These are phyloP conservation scores for Phyllopteryx taeniolatus DNA, from an alignment of 2,113 vertebrate genomes.

Conservation along the genomic window DNA sequence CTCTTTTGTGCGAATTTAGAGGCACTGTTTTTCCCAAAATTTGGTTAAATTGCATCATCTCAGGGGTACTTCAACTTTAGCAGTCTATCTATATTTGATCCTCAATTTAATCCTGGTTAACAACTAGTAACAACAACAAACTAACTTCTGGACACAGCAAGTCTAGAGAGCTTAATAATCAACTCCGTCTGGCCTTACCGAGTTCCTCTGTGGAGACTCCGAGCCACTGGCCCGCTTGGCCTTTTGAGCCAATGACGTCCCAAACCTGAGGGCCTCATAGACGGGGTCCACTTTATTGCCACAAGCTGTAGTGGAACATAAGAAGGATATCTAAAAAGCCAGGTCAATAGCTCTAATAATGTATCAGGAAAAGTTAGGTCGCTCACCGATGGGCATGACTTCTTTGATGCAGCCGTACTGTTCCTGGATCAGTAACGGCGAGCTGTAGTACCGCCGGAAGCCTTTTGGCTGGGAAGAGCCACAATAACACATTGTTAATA, in stretches of 20 bases:
- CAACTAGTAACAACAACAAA: too few species aligned
- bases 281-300: constrained; percentile 98
- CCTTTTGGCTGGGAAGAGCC: constrained; percentile 86
- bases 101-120: background rate
- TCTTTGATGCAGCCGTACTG: constrained; percentile 99
- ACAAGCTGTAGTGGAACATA: constrained; percentile 78
- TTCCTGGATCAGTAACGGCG: constrained; percentile 93
- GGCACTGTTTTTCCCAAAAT: too few species aligned
- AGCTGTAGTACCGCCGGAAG: constrained; percentile 97
- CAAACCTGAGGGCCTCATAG: constrained; percentile 94
- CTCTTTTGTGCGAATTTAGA: too few species aligned
- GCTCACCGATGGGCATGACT: constrained; percentile 98
- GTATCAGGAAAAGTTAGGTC: constrained; percentile 3
- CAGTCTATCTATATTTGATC: background rate
- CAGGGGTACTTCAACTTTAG: too few species aligned
- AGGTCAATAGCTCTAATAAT: background rate
- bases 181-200: constrained; percentile 73
- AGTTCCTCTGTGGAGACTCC: constrained; percentile 88
- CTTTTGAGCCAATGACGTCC: constrained; percentile 94
- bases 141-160: background rate
- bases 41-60: too few species aligned
- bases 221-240: constrained; percentile 89
- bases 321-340: background rate
- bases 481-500: background rate
- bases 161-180: background rate